Base-by-base conservation (phyloP, 2,888 invertebrate species). In the Spodoptera littoralis region DNA sequence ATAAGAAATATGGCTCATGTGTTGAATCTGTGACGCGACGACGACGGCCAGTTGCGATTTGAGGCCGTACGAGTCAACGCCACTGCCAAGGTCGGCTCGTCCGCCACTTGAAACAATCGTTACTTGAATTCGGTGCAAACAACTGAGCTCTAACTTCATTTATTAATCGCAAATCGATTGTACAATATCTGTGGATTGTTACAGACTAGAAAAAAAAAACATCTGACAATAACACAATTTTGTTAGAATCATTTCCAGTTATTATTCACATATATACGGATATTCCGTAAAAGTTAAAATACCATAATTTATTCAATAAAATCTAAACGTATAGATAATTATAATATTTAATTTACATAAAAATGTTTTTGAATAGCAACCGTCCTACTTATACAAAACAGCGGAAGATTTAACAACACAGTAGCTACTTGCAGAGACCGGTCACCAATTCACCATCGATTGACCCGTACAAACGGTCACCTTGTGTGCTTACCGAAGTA, bases 1-100 rank as follows among this genome's bases (percentile, higher is more conserved):
- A 9, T 36, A 9, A 36, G 36, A 36, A 36, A 77, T 70, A 71
- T 70, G 70, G 75, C 71, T 75, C 79, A 84, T 84, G 84, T 86
- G 83, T 79, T 79, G 70, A 76, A 79, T 79, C 82, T 84, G 86
- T 83, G 85, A 83, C 84, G 84, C 78, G 84, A 78, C 83, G 81
- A 83, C 85, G 84, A 78, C 83, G 81, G 83, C 85, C 81, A 84
- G 88, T 83, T 84, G 86, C 85, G 89, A 90, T 90, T 90, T 88
- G 86, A 90, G 90, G 90, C 84, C 85, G 82, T 82, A 73, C 83
- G 84, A 92, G 93, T 94, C 93, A 94, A 92, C 90, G 93, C 89
- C 92, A 90, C 84, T 85, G 88, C 85, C 94, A 93, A 93, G 93
- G 94, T 89, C 93, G 83, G 49, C 70, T 75, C 83, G 87, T 80